Conservation (phyloP, 2,888 invertebrate genomes). For the Globia sparganii region DNA sequence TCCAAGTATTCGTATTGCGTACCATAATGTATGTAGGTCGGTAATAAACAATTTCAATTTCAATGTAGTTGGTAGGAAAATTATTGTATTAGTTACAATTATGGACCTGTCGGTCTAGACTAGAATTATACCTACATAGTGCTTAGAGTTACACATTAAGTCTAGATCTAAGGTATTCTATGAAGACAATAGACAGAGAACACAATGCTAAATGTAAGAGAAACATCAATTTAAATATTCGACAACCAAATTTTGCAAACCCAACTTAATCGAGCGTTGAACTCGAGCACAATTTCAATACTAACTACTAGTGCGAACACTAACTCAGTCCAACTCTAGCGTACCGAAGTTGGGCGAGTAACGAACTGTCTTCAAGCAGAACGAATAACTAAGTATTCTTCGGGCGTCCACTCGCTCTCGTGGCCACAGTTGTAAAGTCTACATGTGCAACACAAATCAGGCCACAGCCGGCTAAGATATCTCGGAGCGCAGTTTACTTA, state of each 20-base stretch:
- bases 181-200: neutral
- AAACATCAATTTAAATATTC: slow-evolving; percentile 6
- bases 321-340: slow-evolving; percentile 41
- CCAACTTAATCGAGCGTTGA: slow-evolving; percentile 1
- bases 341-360: slow-evolving; percentile 51
- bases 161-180: neutral
- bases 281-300: slow-evolving; percentile 20
- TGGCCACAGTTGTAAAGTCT: slow-evolving; percentile 26
- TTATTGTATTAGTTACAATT: too few species aligned
- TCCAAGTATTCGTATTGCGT: too few species aligned
- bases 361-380: slow-evolving; percentile 60
- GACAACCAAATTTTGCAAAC: slow-evolving; percentile 15
- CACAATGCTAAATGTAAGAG: neutral
- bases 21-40: too few species aligned
- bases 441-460: slow-evolving; percentile 50
- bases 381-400: slow-evolving; percentile 63
- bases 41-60: too few species aligned
- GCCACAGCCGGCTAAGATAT: slow-evolving; percentile 45
- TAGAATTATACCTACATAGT: neutral
- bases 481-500: slow-evolving; percentile 39
- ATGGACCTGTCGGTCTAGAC: too few species aligned
- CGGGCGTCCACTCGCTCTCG: slow-evolving; percentile 41
- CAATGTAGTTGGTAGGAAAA: too few species aligned
- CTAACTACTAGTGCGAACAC: slow-evolving; percentile 25
- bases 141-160: neutral